Conservation (phyloP, 2,113 vertebrate genomes). For the Clinocottus analis region DNA sequence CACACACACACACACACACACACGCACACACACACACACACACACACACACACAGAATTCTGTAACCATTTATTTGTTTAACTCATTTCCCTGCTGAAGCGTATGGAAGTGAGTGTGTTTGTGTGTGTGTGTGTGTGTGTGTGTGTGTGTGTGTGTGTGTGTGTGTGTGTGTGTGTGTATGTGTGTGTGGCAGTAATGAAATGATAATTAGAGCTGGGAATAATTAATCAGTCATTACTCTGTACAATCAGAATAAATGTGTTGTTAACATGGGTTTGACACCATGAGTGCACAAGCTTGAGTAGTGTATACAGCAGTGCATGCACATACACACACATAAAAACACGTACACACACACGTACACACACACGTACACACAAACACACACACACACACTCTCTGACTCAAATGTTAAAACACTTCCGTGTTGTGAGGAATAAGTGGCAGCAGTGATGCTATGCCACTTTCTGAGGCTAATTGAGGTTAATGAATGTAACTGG, state of each 20-base stretch:
- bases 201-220: slow-evolving; percentile 77
- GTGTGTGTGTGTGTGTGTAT: background rate
- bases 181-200: slow-evolving; percentile 52
- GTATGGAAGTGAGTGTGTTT: no score
- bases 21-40: no score
- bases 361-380: slow-evolving; percentile 32
- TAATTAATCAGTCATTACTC: slow-evolving; percentile 80
- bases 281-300: slow-evolving; percentile 20
- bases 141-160: background rate
- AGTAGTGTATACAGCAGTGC: background rate
- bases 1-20: background rate
- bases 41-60: background rate
- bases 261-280: slow-evolving; percentile 67
- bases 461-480: slow-evolving; percentile 76
- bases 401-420: slow-evolving; percentile 49
- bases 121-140: background rate
- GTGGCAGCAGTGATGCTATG: slow-evolving; percentile 60
- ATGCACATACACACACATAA: no score
- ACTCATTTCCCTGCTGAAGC: background rate
- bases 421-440: slow-evolving; percentile 57
- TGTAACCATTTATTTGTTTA: slow-evolving; percentile 33
- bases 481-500: slow-evolving; percentile 83
- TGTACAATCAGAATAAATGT: slow-evolving; percentile 74
- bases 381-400: slow-evolving; percentile 13
- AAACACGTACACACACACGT: slow-evolving; percentile 17